Conservation (phyloP, 2,888 invertebrate genomes). For the Lasioglossum lativentre region DNA sequence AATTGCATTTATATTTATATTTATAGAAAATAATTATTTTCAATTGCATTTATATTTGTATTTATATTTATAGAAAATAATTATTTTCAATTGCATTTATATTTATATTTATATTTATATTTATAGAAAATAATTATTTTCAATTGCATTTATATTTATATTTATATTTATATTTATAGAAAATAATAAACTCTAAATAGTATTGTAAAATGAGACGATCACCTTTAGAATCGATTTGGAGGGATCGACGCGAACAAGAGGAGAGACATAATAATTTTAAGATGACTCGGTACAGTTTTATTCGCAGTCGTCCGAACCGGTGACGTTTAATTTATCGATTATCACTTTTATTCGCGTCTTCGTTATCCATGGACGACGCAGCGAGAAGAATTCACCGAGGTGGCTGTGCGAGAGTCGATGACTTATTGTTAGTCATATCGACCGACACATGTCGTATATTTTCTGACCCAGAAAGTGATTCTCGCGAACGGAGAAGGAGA, state of each 20-base stretch:
- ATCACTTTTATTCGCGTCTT: constrained; percentile 55
- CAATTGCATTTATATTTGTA: background rate
- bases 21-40: background rate
- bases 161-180: background rate
- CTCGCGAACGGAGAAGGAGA: constrained; percentile 39
- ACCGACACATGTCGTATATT: constrained; percentile 65
- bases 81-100: no score
- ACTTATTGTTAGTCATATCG: constrained; percentile 67
- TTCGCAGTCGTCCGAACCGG: constrained; percentile 1
- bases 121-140: background rate
- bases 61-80: no score
- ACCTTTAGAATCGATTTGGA: background rate
- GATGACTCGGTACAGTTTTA: background rate
- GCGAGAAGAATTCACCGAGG: constrained; percentile 28
- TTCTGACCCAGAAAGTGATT: constrained; percentile 72
- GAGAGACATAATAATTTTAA: constrained; percentile 15
- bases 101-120: no score
- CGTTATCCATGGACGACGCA: constrained; percentile 34
- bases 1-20: no score
- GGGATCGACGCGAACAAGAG: background rate
- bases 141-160: background rate
- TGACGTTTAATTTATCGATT: constrained; percentile 48
- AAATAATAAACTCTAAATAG: background rate
- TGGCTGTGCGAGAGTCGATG: constrained; percentile 47
- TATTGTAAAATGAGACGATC: background rate